These are phyloP conservation scores for Stegodyphus mimosarum DNA, from an alignment of 1,140 invertebrate genomes.

Conservation along the genomic window DNA sequence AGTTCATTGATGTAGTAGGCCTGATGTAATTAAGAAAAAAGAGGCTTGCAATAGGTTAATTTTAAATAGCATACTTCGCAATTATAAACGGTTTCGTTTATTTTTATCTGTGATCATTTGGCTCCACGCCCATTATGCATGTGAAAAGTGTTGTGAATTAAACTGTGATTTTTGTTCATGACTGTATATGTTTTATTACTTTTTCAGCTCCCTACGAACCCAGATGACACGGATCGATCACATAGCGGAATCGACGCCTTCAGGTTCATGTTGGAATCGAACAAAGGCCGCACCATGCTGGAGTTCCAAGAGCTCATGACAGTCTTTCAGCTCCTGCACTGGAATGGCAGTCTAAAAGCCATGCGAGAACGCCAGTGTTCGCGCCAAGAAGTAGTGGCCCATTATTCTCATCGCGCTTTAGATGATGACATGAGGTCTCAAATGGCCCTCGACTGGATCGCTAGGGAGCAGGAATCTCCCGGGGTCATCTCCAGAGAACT, in stretches of 20 bases:
- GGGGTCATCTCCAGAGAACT: constrained; percentile 85
- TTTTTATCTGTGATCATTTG: neutral
- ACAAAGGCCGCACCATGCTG: constrained; percentile 92
- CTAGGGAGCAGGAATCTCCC: constrained; percentile 82
- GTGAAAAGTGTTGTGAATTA: neutral
- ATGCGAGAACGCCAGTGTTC: constrained; percentile 93
- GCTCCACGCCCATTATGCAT: neutral
- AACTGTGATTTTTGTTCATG: too few species aligned
- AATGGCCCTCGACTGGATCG: constrained; percentile 97
- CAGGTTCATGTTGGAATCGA: constrained; percentile 93
- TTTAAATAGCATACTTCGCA: too few species aligned
- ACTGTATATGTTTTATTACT: neutral
- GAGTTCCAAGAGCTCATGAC: constrained; percentile 98
- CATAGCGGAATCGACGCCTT: constrained; percentile 86
- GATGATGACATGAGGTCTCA: constrained; percentile 96
- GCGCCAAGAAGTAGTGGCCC: constrained; percentile 93
- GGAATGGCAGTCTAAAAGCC: constrained; percentile 91
- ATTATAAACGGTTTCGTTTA: too few species aligned
- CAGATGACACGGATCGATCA: constrained; percentile 75
- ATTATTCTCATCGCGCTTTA: constrained; percentile 86
- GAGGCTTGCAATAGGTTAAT: too few species aligned
- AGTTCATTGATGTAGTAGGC: too few species aligned
- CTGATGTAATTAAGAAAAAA: too few species aligned
- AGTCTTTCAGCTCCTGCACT: constrained; percentile 93
- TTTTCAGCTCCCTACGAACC: constrained; percentile 23